Evolutionary conservation across 2,797 vertebrate species (phyloP), one percentile per base, ranked within the genome.

Genomic region (Amblyopsis hoosieri): DNA sequence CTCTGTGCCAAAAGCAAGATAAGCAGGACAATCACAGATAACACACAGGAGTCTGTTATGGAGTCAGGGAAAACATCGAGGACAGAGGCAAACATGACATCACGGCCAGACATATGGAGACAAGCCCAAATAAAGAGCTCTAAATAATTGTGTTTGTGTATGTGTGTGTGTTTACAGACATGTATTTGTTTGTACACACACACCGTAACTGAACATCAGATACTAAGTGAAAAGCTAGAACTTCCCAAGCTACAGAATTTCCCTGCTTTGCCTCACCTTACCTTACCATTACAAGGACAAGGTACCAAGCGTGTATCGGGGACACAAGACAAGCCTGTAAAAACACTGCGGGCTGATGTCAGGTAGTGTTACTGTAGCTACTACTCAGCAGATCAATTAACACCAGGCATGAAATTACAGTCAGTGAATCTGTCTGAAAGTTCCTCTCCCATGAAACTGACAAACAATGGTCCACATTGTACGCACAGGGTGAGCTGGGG

Each of bases 341-440:
- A 77, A 75, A 70, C 72, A 64, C 31, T 63, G 13, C 11, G 31
- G 61, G 62, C 54, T 76, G 55, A 75, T 69, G 77, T 80, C 71
- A 42, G 60, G 73, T 80, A 74, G 63, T 71, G 69, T 68, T 9
- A n/a, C 59, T 69, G 58, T 52, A 55, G 54, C 75, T 80, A 48
- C 69, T 60, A 48, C 69, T 60, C 33, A 52, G 74, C 71, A 77
- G 72, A 75, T 69, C 76, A 67, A 55, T 81, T 80, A 60, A 75
- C 77, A 76, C 45, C 10, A 0, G 69, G 85, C 72, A 73, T 87
- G 75, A 83, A 83, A 88, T 89, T 83, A 86, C 75, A 85, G 79
- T 73, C 75, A 66, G 71, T 15, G 62, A 59, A 73, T 83, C 66
- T 50, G 71, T 74, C 77, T 76, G 64, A 29, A 29, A 75, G 58